Percentiles rank a stretch among this genome's conserved stretches.
phyloP scores from a whole-genome alignment of 2,113 vertebrate genomes.

The Anhinga anhinga region DNA sequence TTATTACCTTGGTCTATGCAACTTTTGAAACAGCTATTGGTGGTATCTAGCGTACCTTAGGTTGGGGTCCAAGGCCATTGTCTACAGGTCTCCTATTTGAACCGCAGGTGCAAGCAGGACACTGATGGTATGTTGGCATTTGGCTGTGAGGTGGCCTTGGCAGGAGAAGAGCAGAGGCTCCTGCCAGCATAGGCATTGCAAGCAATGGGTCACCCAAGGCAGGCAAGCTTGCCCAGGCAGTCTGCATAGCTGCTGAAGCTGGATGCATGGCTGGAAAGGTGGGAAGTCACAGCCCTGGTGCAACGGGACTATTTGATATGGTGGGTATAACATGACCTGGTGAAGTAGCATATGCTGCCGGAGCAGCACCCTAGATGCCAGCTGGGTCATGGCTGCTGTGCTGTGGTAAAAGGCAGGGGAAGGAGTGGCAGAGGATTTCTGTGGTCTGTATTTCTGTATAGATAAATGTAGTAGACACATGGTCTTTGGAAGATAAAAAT shows the following conservation, averaged over 20 bases:
- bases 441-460: not conserved
- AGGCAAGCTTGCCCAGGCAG: not conserved
- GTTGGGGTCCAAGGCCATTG: not conserved
- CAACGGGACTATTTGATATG: not conserved
- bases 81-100: not conserved
- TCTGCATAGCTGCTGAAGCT: not conserved
- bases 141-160: not conserved
- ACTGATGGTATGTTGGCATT: not conserved
- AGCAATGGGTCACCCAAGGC: not conserved
- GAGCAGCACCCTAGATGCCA: not conserved
- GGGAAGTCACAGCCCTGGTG: not conserved
- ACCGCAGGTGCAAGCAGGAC: not conserved
- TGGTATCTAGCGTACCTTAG: not conserved
- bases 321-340: not conserved
- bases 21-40: not conserved
- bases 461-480: not conserved
- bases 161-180: not conserved
- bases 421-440: not conserved
- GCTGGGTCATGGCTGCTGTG: not conserved
- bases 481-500: not conserved
- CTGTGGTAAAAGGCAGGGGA: not conserved
- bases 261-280: not conserved
- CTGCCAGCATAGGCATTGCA: not conserved
- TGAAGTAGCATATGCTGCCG: not conserved
- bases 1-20: not conserved